Evolutionary conservation across 2,888 invertebrate species (phyloP).

Genomic region (Nomada flava): DNA sequence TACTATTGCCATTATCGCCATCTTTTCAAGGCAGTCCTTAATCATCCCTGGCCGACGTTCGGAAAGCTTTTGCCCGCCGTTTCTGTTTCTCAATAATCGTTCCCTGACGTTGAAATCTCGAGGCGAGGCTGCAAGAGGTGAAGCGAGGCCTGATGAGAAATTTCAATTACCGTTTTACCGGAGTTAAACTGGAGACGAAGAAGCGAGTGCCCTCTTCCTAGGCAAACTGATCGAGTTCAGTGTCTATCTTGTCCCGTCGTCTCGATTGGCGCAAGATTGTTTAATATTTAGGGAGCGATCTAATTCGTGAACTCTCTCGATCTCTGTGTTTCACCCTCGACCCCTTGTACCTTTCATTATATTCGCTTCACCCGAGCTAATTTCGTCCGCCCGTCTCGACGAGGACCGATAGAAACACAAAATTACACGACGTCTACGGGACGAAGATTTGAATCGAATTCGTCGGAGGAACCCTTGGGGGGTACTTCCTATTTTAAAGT

Average conservation of each 20-base stretch:
- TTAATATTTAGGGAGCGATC: slow-evolving; percentile 28
- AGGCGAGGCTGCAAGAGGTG: neutral
- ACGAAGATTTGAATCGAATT: neutral
- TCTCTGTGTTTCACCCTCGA: neutral
- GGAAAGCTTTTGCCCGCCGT: slow-evolving; percentile 8
- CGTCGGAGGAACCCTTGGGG: neutral
- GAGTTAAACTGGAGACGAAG: slow-evolving; percentile 10
- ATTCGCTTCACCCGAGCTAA: slow-evolving; percentile 7
- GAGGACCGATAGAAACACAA: neutral
- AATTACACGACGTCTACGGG: neutral
- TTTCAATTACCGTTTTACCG: slow-evolving; percentile 25
- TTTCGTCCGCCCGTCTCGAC: neutral
- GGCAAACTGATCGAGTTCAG: slow-evolving; percentile 26
- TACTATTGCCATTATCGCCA: neutral
- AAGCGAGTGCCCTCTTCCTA: slow-evolving; percentile 14
- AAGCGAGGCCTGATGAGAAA: slow-evolving; percentile 13
- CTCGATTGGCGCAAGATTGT: slow-evolving; percentile 28
- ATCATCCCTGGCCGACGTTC: neutral
- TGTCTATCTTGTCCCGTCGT: slow-evolving; percentile 19
- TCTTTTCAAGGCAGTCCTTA: neutral
- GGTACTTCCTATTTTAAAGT: too few relatives aligned
- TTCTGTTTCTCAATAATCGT: slow-evolving; percentile 33
- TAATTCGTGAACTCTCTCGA: slow-evolving; percentile 7
- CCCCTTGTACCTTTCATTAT: neutral
- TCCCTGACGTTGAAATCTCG: slow-evolving; percentile 7